These are phyloP conservation scores for Atta colombica DNA, from an alignment of 1,140 invertebrate genomes.

Conservation along the genomic window DNA sequence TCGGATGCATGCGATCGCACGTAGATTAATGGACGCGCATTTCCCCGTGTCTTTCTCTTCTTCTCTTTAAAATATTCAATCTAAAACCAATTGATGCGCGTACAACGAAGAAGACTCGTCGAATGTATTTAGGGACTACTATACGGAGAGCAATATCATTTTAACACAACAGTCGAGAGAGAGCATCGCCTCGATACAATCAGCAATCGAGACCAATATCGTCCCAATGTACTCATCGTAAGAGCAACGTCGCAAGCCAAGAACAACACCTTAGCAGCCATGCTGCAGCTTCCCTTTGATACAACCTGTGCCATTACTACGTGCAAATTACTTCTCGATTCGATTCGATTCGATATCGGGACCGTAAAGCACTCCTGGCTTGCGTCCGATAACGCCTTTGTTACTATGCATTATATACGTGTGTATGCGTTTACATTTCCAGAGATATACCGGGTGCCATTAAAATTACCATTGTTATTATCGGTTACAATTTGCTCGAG, in stretches of 20 bases:
- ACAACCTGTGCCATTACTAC: conserved; percentile 27
- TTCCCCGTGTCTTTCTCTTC: not conserved
- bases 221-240: not conserved
- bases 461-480: conserved; percentile 23
- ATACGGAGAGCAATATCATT: conserved; percentile 30
- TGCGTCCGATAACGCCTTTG: conserved; percentile 39
- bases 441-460: not conserved
- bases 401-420: conserved; percentile 17
- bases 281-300: conserved; percentile 32
- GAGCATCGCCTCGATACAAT: not conserved
- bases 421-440: not conserved
- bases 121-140: not conserved
- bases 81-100: conserved; percentile 13
- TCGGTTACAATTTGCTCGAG: not conserved
- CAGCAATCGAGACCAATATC: conserved; percentile 18
- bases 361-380: conserved; percentile 23
- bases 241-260: conserved; percentile 12
- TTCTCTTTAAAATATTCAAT: conserved; percentile 44
- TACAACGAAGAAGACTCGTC: conserved; percentile 7
- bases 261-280: conserved; percentile 49
- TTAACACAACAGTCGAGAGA: not conserved
- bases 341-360: conserved; percentile 41
- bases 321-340: conserved; percentile 61
- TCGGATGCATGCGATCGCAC: conserved; percentile 14
- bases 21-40: conserved; percentile 16